phyloP scores from a whole-genome alignment of 2,888 invertebrate species.

The Athrips mouffetella region DNA sequence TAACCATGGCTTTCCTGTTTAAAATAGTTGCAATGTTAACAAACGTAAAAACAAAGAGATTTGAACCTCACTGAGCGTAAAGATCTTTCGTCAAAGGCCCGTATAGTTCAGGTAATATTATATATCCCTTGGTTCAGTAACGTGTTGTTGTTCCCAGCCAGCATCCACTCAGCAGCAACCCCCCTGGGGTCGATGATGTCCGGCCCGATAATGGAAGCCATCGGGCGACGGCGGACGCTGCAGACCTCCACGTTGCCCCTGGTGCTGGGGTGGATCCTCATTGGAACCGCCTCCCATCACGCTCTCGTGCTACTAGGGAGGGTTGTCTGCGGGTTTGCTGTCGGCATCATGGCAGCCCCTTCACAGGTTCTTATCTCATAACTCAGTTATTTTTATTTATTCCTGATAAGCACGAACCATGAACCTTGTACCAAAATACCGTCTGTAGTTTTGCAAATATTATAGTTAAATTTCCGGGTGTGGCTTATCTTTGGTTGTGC shows the following conservation, averaged over 20 bases:
- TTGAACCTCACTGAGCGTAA: no score
- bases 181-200: constrained; percentile 85
- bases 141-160: constrained; percentile 71
- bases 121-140: neutral
- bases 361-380: constrained; percentile 81
- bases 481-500: no score
- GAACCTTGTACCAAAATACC: no score
- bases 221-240: constrained; percentile 82
- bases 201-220: constrained; percentile 83
- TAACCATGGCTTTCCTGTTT: no score
- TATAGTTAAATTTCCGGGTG: constrained; percentile 6
- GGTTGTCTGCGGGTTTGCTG: constrained; percentile 83
- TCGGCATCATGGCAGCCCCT: constrained; percentile 85
- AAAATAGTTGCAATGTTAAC: no score
- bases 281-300: constrained; percentile 79
- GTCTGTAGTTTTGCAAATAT: neutral
- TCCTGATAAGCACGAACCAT: no score
- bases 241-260: constrained; percentile 82
- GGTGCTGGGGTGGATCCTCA: constrained; percentile 82
- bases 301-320: constrained; percentile 81
- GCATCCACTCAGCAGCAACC: constrained; percentile 87
- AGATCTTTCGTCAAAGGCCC: no score
- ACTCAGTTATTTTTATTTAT: no score
- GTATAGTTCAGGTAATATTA: neutral
- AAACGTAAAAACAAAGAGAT: no score